Base-by-base conservation (phyloP, 2,797 vertebrate species). In the Pseudocheirus occidentalis region DNA sequence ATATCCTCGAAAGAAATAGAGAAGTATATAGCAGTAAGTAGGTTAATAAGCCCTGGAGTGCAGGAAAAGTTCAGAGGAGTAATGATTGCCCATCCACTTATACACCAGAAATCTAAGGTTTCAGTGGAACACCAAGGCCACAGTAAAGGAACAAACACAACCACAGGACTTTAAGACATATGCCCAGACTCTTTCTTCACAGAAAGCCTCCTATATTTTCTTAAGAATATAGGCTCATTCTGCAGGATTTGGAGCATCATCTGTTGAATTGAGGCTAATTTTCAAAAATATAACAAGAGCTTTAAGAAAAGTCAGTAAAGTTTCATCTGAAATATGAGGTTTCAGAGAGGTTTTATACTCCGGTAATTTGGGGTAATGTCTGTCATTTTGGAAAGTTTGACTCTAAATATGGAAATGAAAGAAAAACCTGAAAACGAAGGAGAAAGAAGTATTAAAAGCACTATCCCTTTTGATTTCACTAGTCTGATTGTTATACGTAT, bases 401-500 rank as follows among this genome's bases (percentile, higher is more conserved):
- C 4, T 54, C 28, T 14, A 55, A 52, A 90, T 14, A 31, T 54
- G 29, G 29, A n/a, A 90, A 90, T 46, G 16, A 90, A 54, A 55
- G 52, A 29, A 90, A 90, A 90, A 90, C 40, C 29, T 90, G 28
- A 40, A 90, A 90, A 54, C 4, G 14, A 81, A 81, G 18, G 16
- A 90, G 28, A 9, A 90, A 90, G 27, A 54, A 90, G 50, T 1
- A 53, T 50, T 90, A 90, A 52, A 53, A 73, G 18, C 5, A 52
- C 18, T 52, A 95, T 95, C 94, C 34, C 57, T 96, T 94, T 56
- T 57, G 81, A 95, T 95, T 94, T 94, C 95, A 95, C 16, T 56
- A 93, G 95, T 94, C 62, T 66, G 89, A 56, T 92, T 94, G 93
- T 92, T 57, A 90, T 16, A 94, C 93, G 94, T 95, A 95, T 94